Conservation (phyloP, 2,888 invertebrate species). For the Dyspetes luteomarginatus region DNA sequence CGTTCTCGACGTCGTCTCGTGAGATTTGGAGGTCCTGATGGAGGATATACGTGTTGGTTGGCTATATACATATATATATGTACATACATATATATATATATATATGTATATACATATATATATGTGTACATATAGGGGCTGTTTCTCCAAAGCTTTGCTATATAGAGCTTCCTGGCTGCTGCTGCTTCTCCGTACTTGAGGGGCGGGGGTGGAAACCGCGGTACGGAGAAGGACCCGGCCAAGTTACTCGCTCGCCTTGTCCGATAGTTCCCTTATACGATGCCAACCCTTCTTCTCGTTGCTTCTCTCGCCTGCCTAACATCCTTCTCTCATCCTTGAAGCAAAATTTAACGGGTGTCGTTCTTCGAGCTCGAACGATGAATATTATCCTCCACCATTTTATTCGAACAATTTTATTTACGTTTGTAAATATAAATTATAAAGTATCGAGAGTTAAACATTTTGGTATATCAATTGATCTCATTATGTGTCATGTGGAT, state of each 20-base stretch:
- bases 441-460: too few relatives aligned
- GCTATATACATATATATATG: constrained; percentile 27
- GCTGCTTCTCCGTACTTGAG: constrained; percentile 47
- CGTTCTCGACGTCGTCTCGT: constrained; percentile 72
- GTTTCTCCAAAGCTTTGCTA: constrained; percentile 29
- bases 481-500: too few relatives aligned
- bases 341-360: constrained; percentile 81
- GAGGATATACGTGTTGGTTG: constrained; percentile 72
- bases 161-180: constrained; percentile 45
- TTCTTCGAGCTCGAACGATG: constrained; percentile 56
- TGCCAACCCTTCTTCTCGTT: constrained; percentile 44
- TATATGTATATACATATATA: too few relatives aligned
- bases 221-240: constrained; percentile 60
- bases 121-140: constrained; percentile 16
- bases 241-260: constrained; percentile 79
- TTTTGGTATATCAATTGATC: too few relatives aligned
- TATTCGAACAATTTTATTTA: too few relatives aligned
- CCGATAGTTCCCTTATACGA: constrained; percentile 75
- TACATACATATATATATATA: neutral
- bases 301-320: constrained; percentile 3
- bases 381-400: constrained; percentile 7
- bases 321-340: constrained; percentile 56
- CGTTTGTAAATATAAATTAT: too few relatives aligned
- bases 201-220: constrained; percentile 44
- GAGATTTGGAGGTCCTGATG: constrained; percentile 77